Evolutionary conservation across 2,797 vertebrate species (phyloP).

Genomic region (Onychomys leucogaster): DNA sequence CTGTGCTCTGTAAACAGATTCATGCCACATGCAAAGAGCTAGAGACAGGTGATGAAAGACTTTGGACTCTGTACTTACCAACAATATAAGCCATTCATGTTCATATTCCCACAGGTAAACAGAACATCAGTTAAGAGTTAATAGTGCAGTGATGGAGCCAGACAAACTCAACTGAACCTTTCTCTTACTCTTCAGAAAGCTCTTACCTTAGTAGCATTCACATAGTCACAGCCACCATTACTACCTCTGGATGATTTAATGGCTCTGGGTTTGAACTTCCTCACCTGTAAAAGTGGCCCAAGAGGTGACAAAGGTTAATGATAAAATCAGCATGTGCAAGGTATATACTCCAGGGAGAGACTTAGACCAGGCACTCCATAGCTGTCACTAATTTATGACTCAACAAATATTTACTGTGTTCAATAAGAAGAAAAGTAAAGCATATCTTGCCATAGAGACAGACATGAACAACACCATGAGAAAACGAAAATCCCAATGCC

Average conservation of each 20-base stretch:
- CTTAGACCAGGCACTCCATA: background rate
- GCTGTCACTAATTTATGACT: constrained; percentile 49
- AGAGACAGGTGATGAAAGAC: background rate
- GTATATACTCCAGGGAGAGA: background rate
- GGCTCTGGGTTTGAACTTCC: constrained; percentile 17
- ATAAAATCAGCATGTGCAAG: constrained; percentile 41
- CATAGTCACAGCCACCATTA: constrained; percentile 13
- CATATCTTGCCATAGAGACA: background rate
- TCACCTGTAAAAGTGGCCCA: constrained; percentile 36
- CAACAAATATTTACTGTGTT: constrained; percentile 67
- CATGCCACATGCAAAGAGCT: background rate
- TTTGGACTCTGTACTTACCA: background rate
- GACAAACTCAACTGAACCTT: background rate
- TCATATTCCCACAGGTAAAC: background rate
- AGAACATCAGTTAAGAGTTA: background rate
- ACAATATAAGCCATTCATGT: background rate
- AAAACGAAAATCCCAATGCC: constrained; percentile 8
- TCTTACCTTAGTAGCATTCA: background rate
- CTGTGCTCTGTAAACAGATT: background rate
- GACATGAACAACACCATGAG: background rate
- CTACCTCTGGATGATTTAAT: constrained; percentile 32
- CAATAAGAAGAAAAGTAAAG: constrained; percentile 58
- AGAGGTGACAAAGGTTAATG: constrained; percentile 37
- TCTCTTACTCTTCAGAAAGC: constrained; percentile 15
- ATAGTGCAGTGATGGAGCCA: background rate